These are phyloP conservation scores for Urocolius indicus DNA, from an alignment of 2,113 vertebrate genomes.

Conservation along the genomic window DNA sequence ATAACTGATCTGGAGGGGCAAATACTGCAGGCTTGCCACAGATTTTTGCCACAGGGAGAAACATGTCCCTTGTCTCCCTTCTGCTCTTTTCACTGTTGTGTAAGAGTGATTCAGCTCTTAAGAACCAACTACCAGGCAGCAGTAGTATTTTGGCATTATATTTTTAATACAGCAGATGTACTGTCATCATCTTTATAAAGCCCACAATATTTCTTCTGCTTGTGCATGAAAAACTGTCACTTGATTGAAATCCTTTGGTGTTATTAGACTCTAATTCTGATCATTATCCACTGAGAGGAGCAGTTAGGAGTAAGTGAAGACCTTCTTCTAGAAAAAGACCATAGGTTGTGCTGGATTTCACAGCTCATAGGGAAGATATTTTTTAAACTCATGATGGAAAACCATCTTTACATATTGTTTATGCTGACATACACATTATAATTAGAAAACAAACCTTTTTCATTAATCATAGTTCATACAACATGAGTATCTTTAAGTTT, in stretches of 20 bases:
- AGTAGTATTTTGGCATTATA: background rate
- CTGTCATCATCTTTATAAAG: background rate
- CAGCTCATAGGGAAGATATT: background rate
- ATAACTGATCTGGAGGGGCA: background rate
- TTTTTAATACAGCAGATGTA: background rate
- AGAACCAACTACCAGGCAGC: background rate
- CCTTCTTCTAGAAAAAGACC: background rate
- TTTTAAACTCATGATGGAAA: background rate
- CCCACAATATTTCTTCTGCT: slow-evolving; percentile 31
- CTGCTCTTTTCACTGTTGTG: background rate
- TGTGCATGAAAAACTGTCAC: background rate
- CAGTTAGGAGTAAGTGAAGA: background rate
- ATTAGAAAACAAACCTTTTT: background rate
- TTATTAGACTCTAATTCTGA: background rate
- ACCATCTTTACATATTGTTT: background rate
- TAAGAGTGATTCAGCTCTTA: slow-evolving; percentile 36
- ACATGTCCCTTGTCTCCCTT: background rate
- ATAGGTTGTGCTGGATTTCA: background rate
- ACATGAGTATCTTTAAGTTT: background rate
- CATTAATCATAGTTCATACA: background rate
- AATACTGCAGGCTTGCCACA: background rate
- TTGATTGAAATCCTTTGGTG: background rate
- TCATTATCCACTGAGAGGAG: background rate
- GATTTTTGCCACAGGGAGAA: background rate
- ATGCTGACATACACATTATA: background rate